Conservation (phyloP, 2,888 invertebrate species). For the Ditula angustiorana region DNA sequence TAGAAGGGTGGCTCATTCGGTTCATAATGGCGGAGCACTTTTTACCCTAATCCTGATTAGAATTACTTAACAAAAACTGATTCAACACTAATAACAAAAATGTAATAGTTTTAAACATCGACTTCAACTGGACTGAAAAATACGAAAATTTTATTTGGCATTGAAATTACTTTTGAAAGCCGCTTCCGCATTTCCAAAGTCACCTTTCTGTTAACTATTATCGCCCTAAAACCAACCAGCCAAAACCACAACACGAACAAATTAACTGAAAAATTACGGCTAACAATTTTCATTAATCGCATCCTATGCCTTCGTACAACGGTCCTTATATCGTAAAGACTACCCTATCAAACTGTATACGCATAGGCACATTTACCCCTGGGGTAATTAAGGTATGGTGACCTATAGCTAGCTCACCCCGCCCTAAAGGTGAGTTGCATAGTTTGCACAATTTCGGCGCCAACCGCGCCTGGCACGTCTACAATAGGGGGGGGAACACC, state of each 20-base stretch:
- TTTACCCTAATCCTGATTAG: no score
- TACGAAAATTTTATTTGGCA: no score
- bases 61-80: no score
- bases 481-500: conserved; percentile 31
- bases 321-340: background rate
- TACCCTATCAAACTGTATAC: conserved; percentile 11
- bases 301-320: background rate
- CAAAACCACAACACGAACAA: background rate
- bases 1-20: no score
- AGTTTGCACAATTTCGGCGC: conserved; percentile 61
- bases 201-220: no score
- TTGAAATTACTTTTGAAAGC: no score
- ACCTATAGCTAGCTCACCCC: conserved; percentile 32
- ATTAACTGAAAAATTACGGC: background rate
- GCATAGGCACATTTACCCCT: conserved; percentile 13
- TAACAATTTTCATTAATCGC: background rate
- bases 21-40: no score
- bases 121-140: no score
- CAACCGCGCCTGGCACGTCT: conserved; percentile 62
- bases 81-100: no score
- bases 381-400: conserved; percentile 34
- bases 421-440: conserved; percentile 52
- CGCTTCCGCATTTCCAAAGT: no score
- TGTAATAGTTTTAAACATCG: no score
- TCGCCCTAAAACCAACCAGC: no score